Evolutionary conservation across 2,888 invertebrate genomes (phyloP).

Genomic region (Cosmia pyralina): DNA sequence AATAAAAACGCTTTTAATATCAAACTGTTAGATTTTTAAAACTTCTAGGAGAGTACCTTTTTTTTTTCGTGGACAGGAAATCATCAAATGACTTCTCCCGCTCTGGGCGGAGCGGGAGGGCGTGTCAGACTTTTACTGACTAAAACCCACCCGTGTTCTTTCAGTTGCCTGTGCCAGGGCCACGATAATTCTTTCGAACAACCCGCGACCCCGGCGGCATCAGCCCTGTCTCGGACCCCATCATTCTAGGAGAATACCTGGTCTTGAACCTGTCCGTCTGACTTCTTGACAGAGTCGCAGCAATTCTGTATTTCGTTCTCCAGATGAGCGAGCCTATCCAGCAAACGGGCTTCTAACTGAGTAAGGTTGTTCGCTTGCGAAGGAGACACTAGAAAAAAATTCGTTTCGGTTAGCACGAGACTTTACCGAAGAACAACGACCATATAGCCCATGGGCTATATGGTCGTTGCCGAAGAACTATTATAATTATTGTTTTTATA

Average conservation of each 20-base stretch:
- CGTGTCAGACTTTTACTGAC: no score
- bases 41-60: slow-evolving; percentile 42
- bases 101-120: no score
- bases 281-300: slow-evolving; percentile 74
- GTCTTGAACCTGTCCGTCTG: slow-evolving; percentile 73
- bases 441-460: no score
- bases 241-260: slow-evolving; percentile 69
- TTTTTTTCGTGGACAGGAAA: no score
- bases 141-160: no score
- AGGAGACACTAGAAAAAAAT: not conserved
- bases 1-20: slow-evolving; percentile 3
- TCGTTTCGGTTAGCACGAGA: not conserved
- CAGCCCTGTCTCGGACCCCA: no score
- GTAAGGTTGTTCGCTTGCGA: not conserved
- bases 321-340: slow-evolving; percentile 73
- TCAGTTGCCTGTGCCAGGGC: no score
- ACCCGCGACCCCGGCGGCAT: no score
- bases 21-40: not conserved
- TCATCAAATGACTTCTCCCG: no score
- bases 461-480: not conserved
- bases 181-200: no score
- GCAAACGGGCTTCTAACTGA: slow-evolving; percentile 56
- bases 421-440: not conserved
- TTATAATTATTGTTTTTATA: no score
- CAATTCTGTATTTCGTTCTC: slow-evolving; percentile 78